phyloP scores from a whole-genome alignment of 2,797 vertebrate species.

The Corythornis leucogaster region DNA sequence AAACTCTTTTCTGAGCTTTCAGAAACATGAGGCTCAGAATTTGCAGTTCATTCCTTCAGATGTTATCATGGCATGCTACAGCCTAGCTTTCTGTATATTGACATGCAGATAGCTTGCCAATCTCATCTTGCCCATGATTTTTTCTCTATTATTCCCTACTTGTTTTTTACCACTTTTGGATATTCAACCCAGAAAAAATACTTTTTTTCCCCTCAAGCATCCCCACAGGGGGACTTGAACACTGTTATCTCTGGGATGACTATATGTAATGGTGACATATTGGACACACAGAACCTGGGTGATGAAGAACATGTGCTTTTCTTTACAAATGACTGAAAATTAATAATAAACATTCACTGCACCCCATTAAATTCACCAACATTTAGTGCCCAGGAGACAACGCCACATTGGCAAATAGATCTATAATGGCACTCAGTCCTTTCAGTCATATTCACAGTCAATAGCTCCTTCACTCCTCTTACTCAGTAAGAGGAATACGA shows the following conservation, averaged over 20 bases:
- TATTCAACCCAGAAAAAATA: neutral
- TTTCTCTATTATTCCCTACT: neutral
- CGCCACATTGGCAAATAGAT: neutral
- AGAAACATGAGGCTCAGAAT: neutral
- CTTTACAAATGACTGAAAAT: neutral
- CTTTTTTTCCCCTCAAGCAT: neutral
- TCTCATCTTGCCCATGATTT: neutral
- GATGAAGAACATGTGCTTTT: neutral
- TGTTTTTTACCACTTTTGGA: neutral
- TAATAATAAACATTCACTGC: neutral
- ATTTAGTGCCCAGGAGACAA: neutral
- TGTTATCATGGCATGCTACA: neutral
- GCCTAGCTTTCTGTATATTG: neutral
- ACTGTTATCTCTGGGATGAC: neutral
- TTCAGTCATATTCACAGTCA: neutral
- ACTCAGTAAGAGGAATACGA: neutral
- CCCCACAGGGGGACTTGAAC: neutral
- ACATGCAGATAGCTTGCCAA: neutral
- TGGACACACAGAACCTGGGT: neutral
- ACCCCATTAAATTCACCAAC: neutral
- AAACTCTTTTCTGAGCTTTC: neutral
- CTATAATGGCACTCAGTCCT: neutral
- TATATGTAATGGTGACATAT: neutral
- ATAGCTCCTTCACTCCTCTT: neutral
- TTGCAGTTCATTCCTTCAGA: neutral